Evolutionary conservation across 1,140 invertebrate genomes (phyloP), one percentile per base, ranked within the genome.

Genomic region (Diorhabda elongata): DNA sequence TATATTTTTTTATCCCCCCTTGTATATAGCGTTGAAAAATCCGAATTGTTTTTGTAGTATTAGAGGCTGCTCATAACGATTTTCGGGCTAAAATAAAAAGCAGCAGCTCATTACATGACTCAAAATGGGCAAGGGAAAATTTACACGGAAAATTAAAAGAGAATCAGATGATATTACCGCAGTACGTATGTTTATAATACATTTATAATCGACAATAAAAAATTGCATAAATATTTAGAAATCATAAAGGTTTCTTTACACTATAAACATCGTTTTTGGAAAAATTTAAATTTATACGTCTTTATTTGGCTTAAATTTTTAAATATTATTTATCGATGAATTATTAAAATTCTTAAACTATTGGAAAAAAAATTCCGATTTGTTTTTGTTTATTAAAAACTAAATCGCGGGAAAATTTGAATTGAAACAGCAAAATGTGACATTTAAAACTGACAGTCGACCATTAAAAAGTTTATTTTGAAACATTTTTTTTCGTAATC

Each of bases 61-160:
- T 26, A 26, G 26, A 26, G 26, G 26, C 76, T 43, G 58, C 70
- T 44, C 67, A 73, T 61, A 74, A 77, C 60, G 68, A 67, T 9
- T 75, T 78, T 44, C 61, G 71, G 8, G 44, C 69, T 0, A 76
- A 76, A 69, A 67, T 78, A 0, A 72, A 69, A 68, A 61, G 58
- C 1, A 52, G 63, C 57, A 71, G 75, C 5, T 70, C 76, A 69
- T 56, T 78, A 60, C 74, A 76, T 58, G 69, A 75, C 61, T 43
- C 66, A 43, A 8, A 69, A 58, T 64, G 70, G 26, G 71, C 72
- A 1, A 67, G 62, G 44, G 59, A 71, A 60, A 71, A 73, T 52
- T 66, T 44, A 8, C 5, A 41, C 52, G 26, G 26, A 44, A 44
- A 9, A 58, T 42, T 67, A 42, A 47, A 64, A 47, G 56, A 70